A percentile compares a stretch with the other conserved stretches of the same genome.
These are phyloP conservation scores for Pongo pygmaeus DNA, from an alignment of 2,113 vertebrate species.

Conservation along the genomic window DNA sequence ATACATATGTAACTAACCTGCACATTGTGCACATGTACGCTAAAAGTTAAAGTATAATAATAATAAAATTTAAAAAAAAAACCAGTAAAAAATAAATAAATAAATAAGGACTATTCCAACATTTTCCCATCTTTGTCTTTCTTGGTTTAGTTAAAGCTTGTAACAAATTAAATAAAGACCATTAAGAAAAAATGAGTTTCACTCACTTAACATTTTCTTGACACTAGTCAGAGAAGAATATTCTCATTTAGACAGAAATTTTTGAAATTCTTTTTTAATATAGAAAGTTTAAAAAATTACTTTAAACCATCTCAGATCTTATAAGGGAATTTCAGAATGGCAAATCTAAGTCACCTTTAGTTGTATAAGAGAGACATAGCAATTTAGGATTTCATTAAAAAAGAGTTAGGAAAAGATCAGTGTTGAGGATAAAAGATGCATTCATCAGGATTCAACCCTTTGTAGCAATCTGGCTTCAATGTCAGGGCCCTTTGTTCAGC, in stretches of 20 bases:
- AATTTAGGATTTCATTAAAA: not conserved
- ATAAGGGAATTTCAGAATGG: not conserved
- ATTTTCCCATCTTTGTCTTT: not conserved
- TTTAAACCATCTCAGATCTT: not conserved
- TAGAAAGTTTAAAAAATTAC: not conserved
- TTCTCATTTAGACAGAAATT: not conserved
- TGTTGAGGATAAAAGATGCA: not conserved
- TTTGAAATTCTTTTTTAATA: conserved; percentile 5
- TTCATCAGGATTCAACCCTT: not conserved
- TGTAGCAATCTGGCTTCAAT: not conserved
- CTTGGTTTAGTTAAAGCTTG: not conserved
- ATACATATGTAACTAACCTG: no score
- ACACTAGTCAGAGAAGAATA: not conserved
- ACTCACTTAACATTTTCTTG: not conserved
- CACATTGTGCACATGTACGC: no score
- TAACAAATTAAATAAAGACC: not conserved
- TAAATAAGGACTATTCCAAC: not conserved
- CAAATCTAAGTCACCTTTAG: not conserved
- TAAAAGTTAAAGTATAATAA: no score
- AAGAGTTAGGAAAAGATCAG: not conserved
- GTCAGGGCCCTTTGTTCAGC: not conserved
- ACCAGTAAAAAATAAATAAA: no score
- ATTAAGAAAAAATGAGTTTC: not conserved
- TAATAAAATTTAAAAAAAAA: no score
- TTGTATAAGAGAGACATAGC: not conserved